Conservation (phyloP, 2,113 vertebrate genomes). For the Anarrhichthys ocellatus region DNA sequence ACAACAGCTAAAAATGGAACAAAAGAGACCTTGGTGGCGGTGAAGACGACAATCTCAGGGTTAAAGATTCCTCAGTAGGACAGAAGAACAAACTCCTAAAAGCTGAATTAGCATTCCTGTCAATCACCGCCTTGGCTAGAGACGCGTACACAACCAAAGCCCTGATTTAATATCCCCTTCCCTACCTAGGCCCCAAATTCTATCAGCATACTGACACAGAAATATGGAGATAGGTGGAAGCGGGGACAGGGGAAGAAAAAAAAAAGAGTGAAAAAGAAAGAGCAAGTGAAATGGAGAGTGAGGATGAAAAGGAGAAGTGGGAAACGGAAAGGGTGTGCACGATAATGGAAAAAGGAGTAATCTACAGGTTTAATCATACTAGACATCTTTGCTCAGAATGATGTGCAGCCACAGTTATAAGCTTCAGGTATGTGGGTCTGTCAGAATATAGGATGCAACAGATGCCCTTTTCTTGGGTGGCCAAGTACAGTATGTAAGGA, state of each 20-base stretch:
- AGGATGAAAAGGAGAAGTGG: conserved; percentile 50
- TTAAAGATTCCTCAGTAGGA: conserved; percentile 69
- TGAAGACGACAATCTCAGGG: conserved; percentile 61
- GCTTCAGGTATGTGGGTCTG: conserved; percentile 33
- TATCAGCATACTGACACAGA: conserved; percentile 70
- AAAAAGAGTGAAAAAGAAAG: not conserved
- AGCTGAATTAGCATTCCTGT: conserved; percentile 82
- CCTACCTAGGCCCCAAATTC: conserved; percentile 70
- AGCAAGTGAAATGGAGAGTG: conserved; percentile 50
- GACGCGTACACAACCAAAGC: conserved; percentile 49
- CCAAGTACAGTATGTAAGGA: conserved; percentile 16
- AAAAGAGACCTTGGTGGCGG: conserved; percentile 62
- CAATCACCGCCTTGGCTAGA: conserved; percentile 66
- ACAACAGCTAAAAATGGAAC: conserved; percentile 72
- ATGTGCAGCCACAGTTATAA: conserved; percentile 41
- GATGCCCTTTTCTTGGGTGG: conserved; percentile 24
- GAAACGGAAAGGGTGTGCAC: conserved; percentile 66
- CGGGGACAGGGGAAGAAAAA: not conserved
- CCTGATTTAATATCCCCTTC: conserved; percentile 75
- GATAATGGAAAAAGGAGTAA: conserved; percentile 66
- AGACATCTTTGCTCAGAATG: conserved; percentile 48
- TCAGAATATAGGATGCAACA: conserved; percentile 5
- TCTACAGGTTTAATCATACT: conserved; percentile 67
- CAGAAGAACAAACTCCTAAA: conserved; percentile 72
- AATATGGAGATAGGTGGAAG: conserved; percentile 57